Base-by-base conservation (phyloP, 2,113 vertebrate genomes). In the Petromus typicus region DNA sequence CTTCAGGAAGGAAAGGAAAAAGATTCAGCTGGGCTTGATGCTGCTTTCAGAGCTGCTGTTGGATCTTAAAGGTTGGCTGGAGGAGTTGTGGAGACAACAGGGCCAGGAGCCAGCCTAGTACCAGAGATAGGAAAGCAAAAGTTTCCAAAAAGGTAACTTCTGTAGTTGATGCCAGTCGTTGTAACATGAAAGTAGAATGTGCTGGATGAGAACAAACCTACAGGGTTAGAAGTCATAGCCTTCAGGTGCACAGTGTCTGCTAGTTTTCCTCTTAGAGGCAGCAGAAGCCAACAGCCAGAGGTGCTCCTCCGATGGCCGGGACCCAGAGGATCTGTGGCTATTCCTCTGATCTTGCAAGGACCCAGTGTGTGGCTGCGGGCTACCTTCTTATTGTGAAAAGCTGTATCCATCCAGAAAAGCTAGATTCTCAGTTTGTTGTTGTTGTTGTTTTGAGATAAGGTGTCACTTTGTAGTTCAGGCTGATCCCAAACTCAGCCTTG, bases 21-120 rank as follows among this genome's bases (percentile, higher is more conserved):
- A 23, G 27, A 63, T 90, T 7, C 5, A 3, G 22, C 22, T 6
- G 32, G 59, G 89, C 27, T 37, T 1, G 0, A 1, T 40, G 51
- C 69, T 56, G 34, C 73, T 96, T 69, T 89, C 48, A 66, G 78
- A 93, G 48, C 40, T 93, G 32, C 51, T 56, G 22, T 67, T 64
- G 13, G 34, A 27, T 71, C 64, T 94, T 30, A 25, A 63, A 91
- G 91, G 61, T n/a, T 79, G 63, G 27, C 66, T 51, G 22, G 30
- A 79, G 64, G 51, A 63, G 75, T 95, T 40, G n/a, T 7, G 54
- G 73, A 86, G 69, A 64, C 71, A 57, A 64, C 4, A 2, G 90
- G 56, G n/a, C 83, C 79, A 67, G 0, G 0, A 59, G 79, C 16
- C 59, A 59, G 67, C 40, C 11, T 45, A 78, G 57, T 18, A 30